Evolutionary conservation across 2,888 invertebrate genomes (phyloP).

Genomic region (Torymus tubicola): DNA sequence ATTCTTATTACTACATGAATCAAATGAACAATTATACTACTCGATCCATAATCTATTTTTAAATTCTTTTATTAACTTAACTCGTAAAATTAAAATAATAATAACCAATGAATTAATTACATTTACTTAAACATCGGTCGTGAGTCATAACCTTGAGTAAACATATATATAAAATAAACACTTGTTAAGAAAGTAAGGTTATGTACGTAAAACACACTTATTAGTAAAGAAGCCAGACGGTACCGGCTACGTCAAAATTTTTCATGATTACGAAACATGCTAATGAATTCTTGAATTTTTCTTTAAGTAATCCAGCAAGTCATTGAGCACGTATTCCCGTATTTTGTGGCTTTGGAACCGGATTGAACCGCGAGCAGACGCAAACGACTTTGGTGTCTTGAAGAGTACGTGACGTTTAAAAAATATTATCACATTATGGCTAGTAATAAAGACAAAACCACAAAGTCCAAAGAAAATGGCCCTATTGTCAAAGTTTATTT

Average conservation of each 20-base stretch:
- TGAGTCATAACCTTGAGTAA: no score
- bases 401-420: neutral
- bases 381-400: neutral
- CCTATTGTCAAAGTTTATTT: constrained; percentile 81
- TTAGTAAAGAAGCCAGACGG: neutral
- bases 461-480: constrained; percentile 77
- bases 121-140: no score
- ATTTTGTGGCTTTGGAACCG: neutral
- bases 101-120: no score
- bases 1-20: constrained; percentile 18
- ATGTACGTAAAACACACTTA: neutral
- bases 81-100: no score
- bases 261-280: constrained; percentile 39
- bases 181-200: constrained; percentile 30
- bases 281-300: constrained; percentile 42
- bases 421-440: constrained; percentile 56
- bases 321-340: constrained; percentile 3
- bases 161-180: no score
- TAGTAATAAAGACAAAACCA: constrained; percentile 32
- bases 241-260: constrained; percentile 2
- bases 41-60: neutral
- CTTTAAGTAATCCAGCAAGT: constrained; percentile 43
- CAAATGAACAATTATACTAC: neutral
- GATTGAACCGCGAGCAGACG: neutral
- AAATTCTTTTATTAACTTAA: neutral